Conservation (phyloP, 1,140 invertebrate genomes). For the Drosophila pectinifera region DNA sequence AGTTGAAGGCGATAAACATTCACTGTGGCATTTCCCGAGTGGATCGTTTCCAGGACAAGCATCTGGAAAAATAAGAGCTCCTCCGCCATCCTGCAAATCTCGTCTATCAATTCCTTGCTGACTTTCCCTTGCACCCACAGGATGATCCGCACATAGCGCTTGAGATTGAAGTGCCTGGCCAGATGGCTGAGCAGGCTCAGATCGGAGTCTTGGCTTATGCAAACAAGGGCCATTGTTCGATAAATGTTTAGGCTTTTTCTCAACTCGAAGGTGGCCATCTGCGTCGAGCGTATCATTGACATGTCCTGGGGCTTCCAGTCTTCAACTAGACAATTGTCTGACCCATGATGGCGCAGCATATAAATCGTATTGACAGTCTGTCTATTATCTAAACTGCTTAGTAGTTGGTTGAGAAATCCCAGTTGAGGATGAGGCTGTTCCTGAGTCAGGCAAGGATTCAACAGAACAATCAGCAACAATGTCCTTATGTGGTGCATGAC, state of each 20-base stretch:
- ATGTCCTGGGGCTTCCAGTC: constrained; percentile 6
- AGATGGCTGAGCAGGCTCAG: background rate
- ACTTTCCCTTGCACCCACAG: constrained; percentile 1
- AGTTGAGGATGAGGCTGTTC: background rate
- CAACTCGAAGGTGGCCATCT: background rate
- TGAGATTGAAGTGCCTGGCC: constrained; percentile 5
- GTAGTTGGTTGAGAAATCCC: background rate
- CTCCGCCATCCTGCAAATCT: background rate
- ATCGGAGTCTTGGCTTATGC: constrained; percentile 12
- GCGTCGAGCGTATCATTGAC: constrained; percentile 9
- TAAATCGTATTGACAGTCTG: constrained; percentile 4
- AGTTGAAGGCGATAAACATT: constrained; percentile 2
- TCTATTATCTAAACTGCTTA: background rate
- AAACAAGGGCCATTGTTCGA: constrained; percentile 20
- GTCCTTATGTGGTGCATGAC: background rate
- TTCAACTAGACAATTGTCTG: constrained; percentile 4
- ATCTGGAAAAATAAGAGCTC: constrained; percentile 9
- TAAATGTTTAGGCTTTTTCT: background rate
- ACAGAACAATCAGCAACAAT: background rate
- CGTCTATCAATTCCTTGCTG: background rate
- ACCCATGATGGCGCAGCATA: background rate
- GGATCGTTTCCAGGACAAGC: constrained; percentile 11
- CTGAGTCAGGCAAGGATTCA: background rate
- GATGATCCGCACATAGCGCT: constrained; percentile 9
- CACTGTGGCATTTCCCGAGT: background rate